Percentiles rank a stretch among this genome's conserved stretches.
Evolutionary conservation across 2,113 vertebrate genomes (phyloP).

Genomic region (Burhinus oedicnemus): DNA sequence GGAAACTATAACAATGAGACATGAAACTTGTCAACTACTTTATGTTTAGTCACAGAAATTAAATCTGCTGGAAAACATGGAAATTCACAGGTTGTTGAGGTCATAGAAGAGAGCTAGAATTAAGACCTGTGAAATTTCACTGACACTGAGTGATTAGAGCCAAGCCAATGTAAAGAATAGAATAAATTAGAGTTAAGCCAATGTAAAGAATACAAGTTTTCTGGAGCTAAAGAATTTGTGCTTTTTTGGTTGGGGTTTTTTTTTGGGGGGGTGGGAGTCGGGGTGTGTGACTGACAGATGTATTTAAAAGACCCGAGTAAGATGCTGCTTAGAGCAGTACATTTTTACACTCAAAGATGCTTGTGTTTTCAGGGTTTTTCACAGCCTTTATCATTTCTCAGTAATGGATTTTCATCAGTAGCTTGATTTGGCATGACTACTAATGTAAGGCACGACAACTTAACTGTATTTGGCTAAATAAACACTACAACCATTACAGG

Average conservation of each 20-base stretch:
- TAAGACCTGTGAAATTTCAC: neutral
- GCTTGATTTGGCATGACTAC: constrained; percentile 10
- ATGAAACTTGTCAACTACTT: neutral
- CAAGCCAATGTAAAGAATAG: neutral
- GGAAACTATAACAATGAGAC: neutral
- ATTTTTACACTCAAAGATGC: neutral
- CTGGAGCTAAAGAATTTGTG: neutral
- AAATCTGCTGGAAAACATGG: neutral
- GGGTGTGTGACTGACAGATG: neutral
- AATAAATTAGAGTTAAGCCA: neutral
- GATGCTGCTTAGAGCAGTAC: neutral
- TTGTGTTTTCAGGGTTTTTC: neutral
- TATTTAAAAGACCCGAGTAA: neutral
- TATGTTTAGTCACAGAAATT: neutral
- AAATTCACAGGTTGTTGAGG: neutral
- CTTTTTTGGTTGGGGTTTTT: neutral
- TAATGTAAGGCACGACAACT: neutral
- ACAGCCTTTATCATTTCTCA: neutral
- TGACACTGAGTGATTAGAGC: neutral
- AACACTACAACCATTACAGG: constrained; percentile 2
- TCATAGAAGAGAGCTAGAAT: neutral
- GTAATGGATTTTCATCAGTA: constrained; percentile 24
- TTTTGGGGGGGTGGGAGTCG: accelerated
- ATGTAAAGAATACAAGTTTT: neutral
- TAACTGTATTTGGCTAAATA: constrained; percentile 26